Evolutionary conservation across 2,113 vertebrate genomes (phyloP).

Genomic region (Datnioides undecimradiatus): DNA sequence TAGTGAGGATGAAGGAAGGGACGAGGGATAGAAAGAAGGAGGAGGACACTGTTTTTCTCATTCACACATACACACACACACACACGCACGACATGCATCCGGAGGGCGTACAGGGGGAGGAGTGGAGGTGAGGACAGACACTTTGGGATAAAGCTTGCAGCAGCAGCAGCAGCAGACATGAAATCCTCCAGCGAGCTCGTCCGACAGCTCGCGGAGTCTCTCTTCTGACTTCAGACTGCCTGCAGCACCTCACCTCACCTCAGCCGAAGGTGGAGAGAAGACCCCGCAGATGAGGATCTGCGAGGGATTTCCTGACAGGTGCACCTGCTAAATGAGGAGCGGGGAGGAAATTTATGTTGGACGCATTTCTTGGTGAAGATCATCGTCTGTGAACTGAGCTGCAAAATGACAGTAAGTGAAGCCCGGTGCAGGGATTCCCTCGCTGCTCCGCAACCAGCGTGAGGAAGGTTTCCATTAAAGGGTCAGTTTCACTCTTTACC

Average conservation of each 20-base stretch:
- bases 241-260: accelerated
- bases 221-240: not conserved
- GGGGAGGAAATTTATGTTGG: not conserved
- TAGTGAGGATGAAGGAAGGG: not conserved
- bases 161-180: slow-evolving; percentile 42
- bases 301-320: slow-evolving; percentile 6
- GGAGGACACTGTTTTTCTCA: not conserved
- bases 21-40: not conserved
- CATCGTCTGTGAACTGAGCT: slow-evolving; percentile 1
- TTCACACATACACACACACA: not conserved
- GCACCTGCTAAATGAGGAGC: slow-evolving; percentile 37
- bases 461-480: not conserved
- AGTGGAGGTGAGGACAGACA: slow-evolving; percentile 54
- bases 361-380: slow-evolving; percentile 11
- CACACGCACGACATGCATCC: slow-evolving; percentile 16
- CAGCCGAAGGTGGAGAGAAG: not conserved
- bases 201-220: not conserved
- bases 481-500: not conserved
- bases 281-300: not conserved
- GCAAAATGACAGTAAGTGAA: slow-evolving; percentile 72
- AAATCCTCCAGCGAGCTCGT: not conserved
- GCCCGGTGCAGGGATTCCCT: not conserved
- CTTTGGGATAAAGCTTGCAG: slow-evolving; percentile 60
- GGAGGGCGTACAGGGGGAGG: slow-evolving; percentile 31
- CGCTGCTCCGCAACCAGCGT: not conserved